phyloP scores from a whole-genome alignment of 2,888 invertebrate genomes.

The Marasmarcha lunaedactyla region DNA sequence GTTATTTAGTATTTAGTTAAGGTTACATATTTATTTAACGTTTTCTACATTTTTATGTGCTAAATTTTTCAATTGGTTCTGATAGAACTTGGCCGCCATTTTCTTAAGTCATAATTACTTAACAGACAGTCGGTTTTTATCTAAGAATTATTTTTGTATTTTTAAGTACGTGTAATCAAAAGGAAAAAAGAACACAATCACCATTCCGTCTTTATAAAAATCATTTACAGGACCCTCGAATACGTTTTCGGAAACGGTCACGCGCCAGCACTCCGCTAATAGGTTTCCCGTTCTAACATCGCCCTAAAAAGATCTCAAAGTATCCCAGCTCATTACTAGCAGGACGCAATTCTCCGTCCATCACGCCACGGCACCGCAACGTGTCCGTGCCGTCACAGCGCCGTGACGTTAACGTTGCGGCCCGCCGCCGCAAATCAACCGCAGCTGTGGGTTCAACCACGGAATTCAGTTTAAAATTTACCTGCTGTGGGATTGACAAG shows the following conservation, averaged over 20 bases:
- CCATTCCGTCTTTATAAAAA: too few species aligned
- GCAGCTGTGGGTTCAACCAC: slow-evolving; percentile 14
- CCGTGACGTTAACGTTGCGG: slow-evolving; percentile 22
- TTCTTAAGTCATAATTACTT: too few species aligned
- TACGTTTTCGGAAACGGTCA: not conserved
- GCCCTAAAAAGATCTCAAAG: slow-evolving; percentile 2
- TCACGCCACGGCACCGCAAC: slow-evolving; percentile 26
- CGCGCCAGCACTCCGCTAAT: not conserved
- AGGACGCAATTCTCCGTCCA: slow-evolving; percentile 32
- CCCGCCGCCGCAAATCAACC: slow-evolving; percentile 24
- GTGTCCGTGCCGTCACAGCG: slow-evolving; percentile 22
- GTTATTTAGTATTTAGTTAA: too few species aligned
- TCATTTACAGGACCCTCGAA: too few species aligned
- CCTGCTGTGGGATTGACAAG: not conserved
- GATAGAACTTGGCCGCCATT: too few species aligned
- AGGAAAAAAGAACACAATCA: too few species aligned
- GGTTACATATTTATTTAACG: too few species aligned
- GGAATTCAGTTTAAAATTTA: not conserved
- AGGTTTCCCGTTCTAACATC: not conserved
- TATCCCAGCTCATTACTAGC: slow-evolving; percentile 22
- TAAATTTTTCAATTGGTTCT: too few species aligned
- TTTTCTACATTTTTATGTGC: too few species aligned
- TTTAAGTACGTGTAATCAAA: too few species aligned
- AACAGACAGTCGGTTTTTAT: too few species aligned
- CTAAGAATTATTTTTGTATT: too few species aligned